Evolutionary conservation across 2,797 vertebrate genomes (phyloP), one percentile per base, ranked within the genome.

Genomic region (Phrynocephalus vlangalii): DNA sequence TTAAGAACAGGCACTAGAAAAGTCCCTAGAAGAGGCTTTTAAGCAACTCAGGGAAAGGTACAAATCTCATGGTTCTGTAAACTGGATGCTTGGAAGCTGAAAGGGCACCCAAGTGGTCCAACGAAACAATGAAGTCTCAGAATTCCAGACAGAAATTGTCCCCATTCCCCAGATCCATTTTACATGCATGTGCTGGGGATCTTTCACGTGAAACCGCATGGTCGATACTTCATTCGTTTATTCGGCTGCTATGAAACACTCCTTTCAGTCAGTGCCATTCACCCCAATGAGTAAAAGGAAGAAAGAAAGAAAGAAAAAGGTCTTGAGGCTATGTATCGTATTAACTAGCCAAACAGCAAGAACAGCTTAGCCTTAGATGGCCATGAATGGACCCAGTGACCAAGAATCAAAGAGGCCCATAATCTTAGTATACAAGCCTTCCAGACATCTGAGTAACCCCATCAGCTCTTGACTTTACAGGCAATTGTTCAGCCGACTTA

Each of bases 401-500:
- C 67, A 84, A 71, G 5, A 71, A 80, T 44, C 86, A 66, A 80
- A 90, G 28, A 52, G 18, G 77, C 79, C 22, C 0, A 33, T 73
- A 84, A 83, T 90, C 48, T 56, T 44, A 82, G 26, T 52, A 6
- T 70, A 70, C 82, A 84, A 83, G 82, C 83, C 4, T 15, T n/a
- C 38, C 9, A 93, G 13, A 16, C 15, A 63, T 86, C 18, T 52
- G 30, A 48, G 9, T 11, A 86, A 68, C 44, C 20, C n/a, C 4
- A 52, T 24, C 75, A 70, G 78, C 76, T 24, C 84, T 84, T 24
- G 15, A 60, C 83, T 89, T 90, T 85, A 84, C 82, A 89, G 52
- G 33, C 84, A 66, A 48, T 38, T 87, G 15, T 83, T 88, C 56
- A 84, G 10, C 33, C 73, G 75, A 92, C 63, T 79, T 89, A 85